A percentile compares a stretch with the other conserved stretches of the same genome.
These are phyloP conservation scores for Acropora yongei DNA, from an alignment of 64 coral and sea anemone species.

Conservation along the genomic window DNA sequence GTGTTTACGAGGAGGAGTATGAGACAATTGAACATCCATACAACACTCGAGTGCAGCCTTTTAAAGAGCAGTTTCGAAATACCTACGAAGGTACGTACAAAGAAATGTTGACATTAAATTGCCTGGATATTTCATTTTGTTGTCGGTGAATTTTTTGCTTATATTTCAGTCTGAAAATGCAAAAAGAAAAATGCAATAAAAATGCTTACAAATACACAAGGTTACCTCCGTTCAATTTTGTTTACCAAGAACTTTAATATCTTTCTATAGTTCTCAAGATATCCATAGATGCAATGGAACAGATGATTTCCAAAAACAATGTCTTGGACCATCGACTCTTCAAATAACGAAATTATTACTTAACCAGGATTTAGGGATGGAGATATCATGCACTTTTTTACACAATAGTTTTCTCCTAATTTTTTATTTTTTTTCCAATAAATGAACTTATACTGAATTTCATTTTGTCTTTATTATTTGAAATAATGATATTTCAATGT, in stretches of 20 bases:
- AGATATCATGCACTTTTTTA: conserved; percentile 1
- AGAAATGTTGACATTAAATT: no score
- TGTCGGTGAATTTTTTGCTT: background rate
- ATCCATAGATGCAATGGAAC: background rate
- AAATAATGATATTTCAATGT: conserved; percentile 1
- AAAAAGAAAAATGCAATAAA: background rate
- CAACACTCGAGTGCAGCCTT: no score
- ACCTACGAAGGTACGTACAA: background rate
- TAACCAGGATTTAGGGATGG: conserved; percentile 13
- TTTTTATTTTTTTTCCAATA: conserved; percentile 12
- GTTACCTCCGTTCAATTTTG: conserved; percentile 4
- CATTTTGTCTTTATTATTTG: background rate
- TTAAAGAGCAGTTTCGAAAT: no score
- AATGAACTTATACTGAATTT: conserved; percentile 8
- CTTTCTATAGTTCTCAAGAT: background rate
- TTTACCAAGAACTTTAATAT: conserved; percentile 9
- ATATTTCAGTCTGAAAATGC: conserved; percentile 13
- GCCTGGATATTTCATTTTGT: no score
- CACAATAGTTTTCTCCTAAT: background rate
- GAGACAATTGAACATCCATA: no score
- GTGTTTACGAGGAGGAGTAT: no score
- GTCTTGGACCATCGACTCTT: conserved; percentile 17
- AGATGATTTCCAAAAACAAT: conserved; percentile 12
- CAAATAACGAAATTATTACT: conserved; percentile 5
- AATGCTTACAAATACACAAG: conserved; percentile 7